Percentiles rank a stretch among this genome's conserved stretches.
Conservation (phyloP, 2,888 invertebrate species). For the Parascotia fuliginaria region DNA sequence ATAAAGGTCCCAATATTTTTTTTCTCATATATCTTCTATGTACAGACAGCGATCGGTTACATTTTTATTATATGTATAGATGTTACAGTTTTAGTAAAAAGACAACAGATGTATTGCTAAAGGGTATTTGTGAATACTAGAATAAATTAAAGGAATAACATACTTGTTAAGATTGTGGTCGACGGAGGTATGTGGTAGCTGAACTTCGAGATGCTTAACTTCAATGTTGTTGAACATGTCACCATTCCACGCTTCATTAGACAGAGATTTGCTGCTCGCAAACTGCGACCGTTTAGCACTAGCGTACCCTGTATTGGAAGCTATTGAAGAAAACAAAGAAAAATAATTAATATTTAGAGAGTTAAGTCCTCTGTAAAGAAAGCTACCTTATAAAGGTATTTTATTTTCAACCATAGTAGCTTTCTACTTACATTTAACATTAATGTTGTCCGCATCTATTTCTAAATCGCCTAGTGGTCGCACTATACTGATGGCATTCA, state of each 20-base stretch:
- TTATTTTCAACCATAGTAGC: too few relatives aligned
- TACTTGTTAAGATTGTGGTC: constrained; percentile 58
- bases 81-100: too few relatives aligned
- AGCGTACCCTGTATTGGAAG: constrained; percentile 53
- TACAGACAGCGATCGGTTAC: too few relatives aligned
- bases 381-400: too few relatives aligned
- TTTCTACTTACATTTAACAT: constrained; percentile 51
- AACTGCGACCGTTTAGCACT: constrained; percentile 52
- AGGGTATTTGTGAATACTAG: too few relatives aligned
- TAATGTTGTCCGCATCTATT: constrained; percentile 44
- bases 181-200: constrained; percentile 59
- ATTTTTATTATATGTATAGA: too few relatives aligned
- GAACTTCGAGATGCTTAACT: constrained; percentile 68
- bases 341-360: neutral
- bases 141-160: constrained; percentile 4
- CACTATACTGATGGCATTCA: constrained; percentile 61
- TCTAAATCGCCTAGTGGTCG: constrained; percentile 53
- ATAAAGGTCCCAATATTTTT: too few relatives aligned
- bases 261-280: constrained; percentile 53
- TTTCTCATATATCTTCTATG: too few relatives aligned
- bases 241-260: constrained; percentile 52
- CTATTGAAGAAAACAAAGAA: constrained; percentile 35
- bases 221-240: constrained; percentile 54
- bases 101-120: too few relatives aligned
- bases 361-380: too few relatives aligned